Evolutionary conservation across 2,888 invertebrate species (phyloP).

Genomic region (Poecilus cupreus): DNA sequence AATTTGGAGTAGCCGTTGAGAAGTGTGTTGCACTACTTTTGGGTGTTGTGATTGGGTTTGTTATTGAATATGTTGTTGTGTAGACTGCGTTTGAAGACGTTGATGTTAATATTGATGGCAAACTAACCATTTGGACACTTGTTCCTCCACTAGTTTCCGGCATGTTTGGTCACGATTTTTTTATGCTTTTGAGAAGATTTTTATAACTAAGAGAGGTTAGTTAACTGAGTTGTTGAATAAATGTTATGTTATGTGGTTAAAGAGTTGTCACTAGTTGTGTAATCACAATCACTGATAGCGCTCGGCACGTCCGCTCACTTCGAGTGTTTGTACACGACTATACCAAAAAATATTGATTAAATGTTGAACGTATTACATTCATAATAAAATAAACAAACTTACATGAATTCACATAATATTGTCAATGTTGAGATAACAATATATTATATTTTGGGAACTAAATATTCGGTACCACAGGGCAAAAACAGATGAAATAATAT

Average conservation of each 20-base stretch:
- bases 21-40: not conserved
- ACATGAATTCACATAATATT: too few species aligned
- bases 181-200: not conserved
- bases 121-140: not conserved
- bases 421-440: too few species aligned
- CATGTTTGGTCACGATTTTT: too few species aligned
- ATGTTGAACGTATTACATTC: too few species aligned
- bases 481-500: too few species aligned
- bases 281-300: not conserved
- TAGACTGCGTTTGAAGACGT: not conserved
- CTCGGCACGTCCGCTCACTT: slow-evolving; percentile 1
- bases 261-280: not conserved
- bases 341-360: too few species aligned
- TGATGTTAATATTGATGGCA: not conserved
- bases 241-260: too few species aligned
- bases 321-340: not conserved
- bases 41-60: not conserved
- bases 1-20: not conserved
- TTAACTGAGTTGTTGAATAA: not conserved
- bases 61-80: not conserved
- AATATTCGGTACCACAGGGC: too few species aligned
- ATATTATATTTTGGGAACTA: too few species aligned
- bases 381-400: too few species aligned
- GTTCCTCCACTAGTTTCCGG: not conserved
- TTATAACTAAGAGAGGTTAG: not conserved